Conservation (phyloP, 2,888 invertebrate species). For the Ectemnius lituratus region DNA sequence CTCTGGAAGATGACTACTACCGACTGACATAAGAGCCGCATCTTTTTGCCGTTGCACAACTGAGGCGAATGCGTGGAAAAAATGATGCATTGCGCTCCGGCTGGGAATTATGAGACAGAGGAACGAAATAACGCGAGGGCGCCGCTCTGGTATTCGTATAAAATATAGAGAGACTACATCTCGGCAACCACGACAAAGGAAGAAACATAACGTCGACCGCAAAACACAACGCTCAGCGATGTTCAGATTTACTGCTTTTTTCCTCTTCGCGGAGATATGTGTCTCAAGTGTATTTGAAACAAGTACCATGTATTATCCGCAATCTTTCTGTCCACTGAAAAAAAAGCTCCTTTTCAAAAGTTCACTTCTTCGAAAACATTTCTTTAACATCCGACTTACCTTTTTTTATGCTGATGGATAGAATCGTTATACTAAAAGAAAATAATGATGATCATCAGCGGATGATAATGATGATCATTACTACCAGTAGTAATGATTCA, state of each 20-base stretch:
- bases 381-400: too few relatives aligned
- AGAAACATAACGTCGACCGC: constrained; percentile 15
- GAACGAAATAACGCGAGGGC: constrained; percentile 23
- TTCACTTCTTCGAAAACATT: too few relatives aligned
- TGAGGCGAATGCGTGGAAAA: neutral
- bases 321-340: too few relatives aligned
- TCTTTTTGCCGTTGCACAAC: neutral
- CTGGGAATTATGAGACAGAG: constrained; percentile 18
- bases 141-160: constrained; percentile 5
- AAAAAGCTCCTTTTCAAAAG: too few relatives aligned
- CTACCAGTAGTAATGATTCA: too few relatives aligned
- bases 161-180: constrained; percentile 14
- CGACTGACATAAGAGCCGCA: too few relatives aligned
- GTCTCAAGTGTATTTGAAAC: constrained; percentile 30
- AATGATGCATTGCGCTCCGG: neutral
- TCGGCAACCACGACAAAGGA: constrained; percentile 22
- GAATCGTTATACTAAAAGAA: too few relatives aligned
- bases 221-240: constrained; percentile 23
- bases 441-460: too few relatives aligned
- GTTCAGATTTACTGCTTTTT: constrained; percentile 45
- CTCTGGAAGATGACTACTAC: too few relatives aligned
- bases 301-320: constrained; percentile 14
- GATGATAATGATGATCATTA: too few relatives aligned
- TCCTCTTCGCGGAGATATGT: constrained; percentile 15
- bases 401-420: too few relatives aligned